Conservation (phyloP, 2,797 vertebrate species). For the Poeciliopsis infans region DNA sequence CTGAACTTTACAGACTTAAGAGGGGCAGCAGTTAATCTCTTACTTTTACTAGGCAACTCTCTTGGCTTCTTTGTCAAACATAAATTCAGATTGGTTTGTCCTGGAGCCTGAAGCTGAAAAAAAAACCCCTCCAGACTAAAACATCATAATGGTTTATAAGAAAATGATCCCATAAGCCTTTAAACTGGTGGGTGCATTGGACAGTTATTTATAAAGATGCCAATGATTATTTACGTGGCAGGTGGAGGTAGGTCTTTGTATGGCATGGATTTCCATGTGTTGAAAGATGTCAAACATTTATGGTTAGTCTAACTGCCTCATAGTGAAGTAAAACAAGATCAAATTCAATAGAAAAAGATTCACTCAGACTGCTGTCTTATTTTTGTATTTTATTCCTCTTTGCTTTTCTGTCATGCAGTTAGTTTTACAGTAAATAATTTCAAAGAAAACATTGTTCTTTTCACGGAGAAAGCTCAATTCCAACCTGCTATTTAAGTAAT, state of each 20-base stretch:
- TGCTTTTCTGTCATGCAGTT: neutral
- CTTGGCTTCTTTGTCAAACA: neutral
- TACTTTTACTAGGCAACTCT: neutral
- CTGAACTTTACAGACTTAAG: neutral
- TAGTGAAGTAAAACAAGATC: neutral
- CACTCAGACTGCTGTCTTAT: neutral
- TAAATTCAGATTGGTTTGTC: conserved; percentile 1
- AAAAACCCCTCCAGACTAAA: neutral
- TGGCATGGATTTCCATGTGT: neutral
- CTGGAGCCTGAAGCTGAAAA: neutral
- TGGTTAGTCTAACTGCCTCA: neutral
- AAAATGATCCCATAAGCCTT: neutral
- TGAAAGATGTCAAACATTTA: neutral
- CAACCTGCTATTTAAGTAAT: neutral
- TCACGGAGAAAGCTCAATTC: neutral
- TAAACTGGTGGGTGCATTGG: neutral
- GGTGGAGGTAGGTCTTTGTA: neutral
- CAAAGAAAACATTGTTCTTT: neutral
- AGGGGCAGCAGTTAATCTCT: neutral
- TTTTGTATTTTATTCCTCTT: neutral
- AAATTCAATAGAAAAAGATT: neutral
- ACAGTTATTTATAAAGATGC: neutral
- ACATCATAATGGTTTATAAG: neutral
- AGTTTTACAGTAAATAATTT: neutral
- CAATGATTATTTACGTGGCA: neutral